phyloP scores from a whole-genome alignment of 2,888 invertebrate species.

The Desoria tigrina region DNA sequence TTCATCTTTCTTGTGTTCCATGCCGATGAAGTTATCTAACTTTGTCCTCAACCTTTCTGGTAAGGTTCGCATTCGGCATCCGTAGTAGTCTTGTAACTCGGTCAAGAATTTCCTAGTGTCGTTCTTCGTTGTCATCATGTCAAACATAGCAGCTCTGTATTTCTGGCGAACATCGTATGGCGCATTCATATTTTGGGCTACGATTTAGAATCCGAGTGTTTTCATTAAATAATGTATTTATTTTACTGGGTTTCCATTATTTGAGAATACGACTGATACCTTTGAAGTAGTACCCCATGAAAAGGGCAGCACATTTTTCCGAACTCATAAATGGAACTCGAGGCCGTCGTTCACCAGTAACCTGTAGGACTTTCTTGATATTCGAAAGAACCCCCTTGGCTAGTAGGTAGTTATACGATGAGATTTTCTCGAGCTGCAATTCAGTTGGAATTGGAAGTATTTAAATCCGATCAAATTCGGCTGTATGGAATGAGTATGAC shows the following conservation, averaged over 20 bases:
- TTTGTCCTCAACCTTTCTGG: conserved; percentile 26
- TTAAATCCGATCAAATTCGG: neutral
- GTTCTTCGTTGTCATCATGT: conserved; percentile 35
- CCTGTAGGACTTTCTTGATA: conserved; percentile 26
- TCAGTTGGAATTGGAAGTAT: conserved; percentile 1
- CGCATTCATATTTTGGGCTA: conserved; percentile 42
- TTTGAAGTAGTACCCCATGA: conserved; percentile 47
- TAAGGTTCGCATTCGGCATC: conserved; percentile 28
- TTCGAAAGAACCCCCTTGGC: conserved; percentile 35
- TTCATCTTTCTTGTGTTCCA: conserved; percentile 28
- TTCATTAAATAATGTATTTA: neutral
- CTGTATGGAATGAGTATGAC: neutral
- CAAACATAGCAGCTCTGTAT: conserved; percentile 45
- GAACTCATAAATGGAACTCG: conserved; percentile 39
- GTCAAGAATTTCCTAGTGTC: conserved; percentile 27
- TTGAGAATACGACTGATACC: conserved; percentile 19
- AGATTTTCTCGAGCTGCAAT: conserved; percentile 32
- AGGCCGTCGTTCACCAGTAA: conserved; percentile 38
- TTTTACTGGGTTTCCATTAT: neutral
- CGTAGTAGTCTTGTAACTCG: conserved; percentile 32
- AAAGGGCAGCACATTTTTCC: conserved; percentile 36
- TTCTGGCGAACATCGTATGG: conserved; percentile 34
- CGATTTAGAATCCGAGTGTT: neutral
- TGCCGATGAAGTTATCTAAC: conserved; percentile 32
- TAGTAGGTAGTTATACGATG: conserved; percentile 33